Base-by-base conservation (phyloP, 2,888 invertebrate genomes). In the Hoplodrina ambigua region DNA sequence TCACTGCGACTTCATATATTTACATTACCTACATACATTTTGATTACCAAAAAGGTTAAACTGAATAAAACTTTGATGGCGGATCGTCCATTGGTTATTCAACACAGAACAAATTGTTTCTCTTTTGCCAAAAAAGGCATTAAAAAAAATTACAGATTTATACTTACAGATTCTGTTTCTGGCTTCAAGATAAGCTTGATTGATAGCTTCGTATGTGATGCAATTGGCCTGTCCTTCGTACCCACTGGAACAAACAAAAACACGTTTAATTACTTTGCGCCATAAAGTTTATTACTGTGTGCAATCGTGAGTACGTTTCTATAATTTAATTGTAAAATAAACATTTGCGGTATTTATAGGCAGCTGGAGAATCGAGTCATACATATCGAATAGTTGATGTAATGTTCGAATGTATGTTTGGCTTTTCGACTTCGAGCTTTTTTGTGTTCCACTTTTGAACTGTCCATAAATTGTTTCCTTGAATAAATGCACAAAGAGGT, bases 161-260 rank as follows among this genome's bases (percentile, higher is more conserved):
- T 58, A 97, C 98, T 98, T 96, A 98, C 98, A 96, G 88, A 98
- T 98, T 94, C 98, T 97, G 92, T 98, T 98, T 87, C 98, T 97
- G 61, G 98, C 98, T 90, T 98, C 98, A 81, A 98, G 93, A 94
- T 98, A 98, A 56, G 98, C 98, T 85, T 98, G 97, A 95, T 98
- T 98, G 74, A 98, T 97, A 63, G 98, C 98, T 87, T 98, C 98
- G 91, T 98, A 98, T 7, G 98, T 98, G 90, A 98, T 98, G 93
- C 98, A 99, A 74, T 97, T 97, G 79, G 97, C 97, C 62, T 97
- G 97, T 59, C 97, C 97, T 85, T 97, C 97, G 87, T 97, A 97
- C 20, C 96, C 96, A 75, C 97, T 97, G 96, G 68, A 96, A 96
- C 87, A 92, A 94, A 89, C 87, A 74, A 69, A 59, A 75, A 69